phyloP scores from a whole-genome alignment of 2,888 invertebrate genomes.

The Conchocele bisecta region DNA sequence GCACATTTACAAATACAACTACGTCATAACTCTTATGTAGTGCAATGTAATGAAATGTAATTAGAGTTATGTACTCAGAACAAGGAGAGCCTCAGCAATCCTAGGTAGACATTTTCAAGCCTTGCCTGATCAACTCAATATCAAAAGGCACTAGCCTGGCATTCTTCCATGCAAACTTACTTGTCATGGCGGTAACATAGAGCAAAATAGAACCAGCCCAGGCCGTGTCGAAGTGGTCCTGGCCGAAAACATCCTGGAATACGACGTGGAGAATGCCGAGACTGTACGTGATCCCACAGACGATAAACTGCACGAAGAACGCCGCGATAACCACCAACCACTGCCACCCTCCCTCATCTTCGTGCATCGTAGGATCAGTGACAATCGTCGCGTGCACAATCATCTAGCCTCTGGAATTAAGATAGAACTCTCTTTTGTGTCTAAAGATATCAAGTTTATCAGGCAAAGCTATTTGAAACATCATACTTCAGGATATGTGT shows the following conservation, averaged over 20 bases:
- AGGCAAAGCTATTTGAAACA: no score
- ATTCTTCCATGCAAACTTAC: conserved; percentile 59
- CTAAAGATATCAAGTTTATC: no score
- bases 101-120: no score
- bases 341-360: conserved; percentile 61
- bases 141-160: no score
- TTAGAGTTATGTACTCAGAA: no score
- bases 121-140: no score
- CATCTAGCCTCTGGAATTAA: conserved; percentile 71
- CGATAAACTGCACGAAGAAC: conserved; percentile 78
- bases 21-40: no score
- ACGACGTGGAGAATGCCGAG: conserved; percentile 77
- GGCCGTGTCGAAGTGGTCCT: conserved; percentile 76
- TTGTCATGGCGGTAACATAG: conserved; percentile 75
- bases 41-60: no score
- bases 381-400: conserved; percentile 65
- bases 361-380: conserved; percentile 47
- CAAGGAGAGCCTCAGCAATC: no score
- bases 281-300: conserved; percentile 79
- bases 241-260: conserved; percentile 72
- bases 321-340: conserved; percentile 76
- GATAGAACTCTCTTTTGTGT: no score
- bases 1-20: no score
- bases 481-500: no score
- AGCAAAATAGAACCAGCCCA: conserved; percentile 75